Conservation (phyloP, 2,797 vertebrate species). For the Antennarius maculatus region DNA sequence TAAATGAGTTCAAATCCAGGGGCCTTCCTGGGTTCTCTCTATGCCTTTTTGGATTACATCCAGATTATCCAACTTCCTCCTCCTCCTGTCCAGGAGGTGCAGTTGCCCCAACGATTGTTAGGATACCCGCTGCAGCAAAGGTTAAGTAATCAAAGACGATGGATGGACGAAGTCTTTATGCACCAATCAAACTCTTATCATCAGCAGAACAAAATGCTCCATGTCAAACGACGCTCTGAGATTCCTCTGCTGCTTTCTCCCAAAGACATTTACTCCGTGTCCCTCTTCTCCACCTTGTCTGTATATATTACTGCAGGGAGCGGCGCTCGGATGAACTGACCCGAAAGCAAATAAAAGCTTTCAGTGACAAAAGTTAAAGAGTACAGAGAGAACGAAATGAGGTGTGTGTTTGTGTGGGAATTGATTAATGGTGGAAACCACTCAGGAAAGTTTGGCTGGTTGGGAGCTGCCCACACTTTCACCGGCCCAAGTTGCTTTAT, state of each 20-base stretch:
- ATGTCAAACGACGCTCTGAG: background rate
- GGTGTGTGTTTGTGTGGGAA: constrained; percentile 25
- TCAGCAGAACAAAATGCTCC: constrained; percentile 1
- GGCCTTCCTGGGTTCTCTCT: no score
- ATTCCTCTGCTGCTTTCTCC: constrained; percentile 6
- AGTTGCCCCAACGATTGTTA: no score
- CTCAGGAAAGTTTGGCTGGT: constrained; percentile 33
- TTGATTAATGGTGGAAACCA: constrained; percentile 57
- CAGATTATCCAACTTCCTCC: no score
- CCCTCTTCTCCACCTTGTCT: constrained; percentile 31
- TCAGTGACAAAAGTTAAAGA: constrained; percentile 33
- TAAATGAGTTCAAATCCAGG: no score
- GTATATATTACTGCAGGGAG: constrained; percentile 29
- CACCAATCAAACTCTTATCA: constrained; percentile 5
- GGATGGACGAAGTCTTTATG: background rate
- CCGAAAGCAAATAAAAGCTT: constrained; percentile 37
- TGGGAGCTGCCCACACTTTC: constrained; percentile 45
- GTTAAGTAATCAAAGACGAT: no score
- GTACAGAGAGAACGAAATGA: constrained; percentile 16
- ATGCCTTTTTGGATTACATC: no score
- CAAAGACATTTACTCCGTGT: background rate
- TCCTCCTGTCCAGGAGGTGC: no score
- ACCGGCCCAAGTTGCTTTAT: constrained; percentile 9
- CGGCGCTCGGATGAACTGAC: constrained; percentile 28
- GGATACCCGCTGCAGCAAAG: no score